Evolutionary conservation across 2,113 vertebrate genomes (phyloP), one percentile per base, ranked within the genome.

Genomic region (Atractosteus spatula): DNA sequence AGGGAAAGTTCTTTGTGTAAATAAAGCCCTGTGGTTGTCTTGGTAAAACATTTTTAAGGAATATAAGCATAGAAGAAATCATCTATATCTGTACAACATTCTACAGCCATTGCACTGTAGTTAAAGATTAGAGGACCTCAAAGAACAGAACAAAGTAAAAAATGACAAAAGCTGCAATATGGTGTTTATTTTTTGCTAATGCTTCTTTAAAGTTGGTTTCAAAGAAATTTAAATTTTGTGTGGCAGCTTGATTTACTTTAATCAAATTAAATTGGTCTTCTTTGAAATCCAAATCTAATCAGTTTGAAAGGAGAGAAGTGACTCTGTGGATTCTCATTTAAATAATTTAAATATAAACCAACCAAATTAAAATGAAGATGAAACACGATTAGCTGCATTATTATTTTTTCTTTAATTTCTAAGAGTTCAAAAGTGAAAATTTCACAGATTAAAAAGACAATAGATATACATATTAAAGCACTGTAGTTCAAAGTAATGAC

Each of bases 281-380:
- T 84, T 77, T 73, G 76, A 80, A 79, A 82, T 82, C 63, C 71
- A 79, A 82, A 74, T 66, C 71, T 62, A 72, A 77, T 80, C 78
- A 76, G 72, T 74, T 82, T 69, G 75, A 77, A 71, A 66, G 7
- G 56, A 61, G 44, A 47, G 69, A 43, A 70, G 55, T 69, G 42
- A 42, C 74, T 63, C 55, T 7, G 63, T 47, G 44, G 43, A 74
- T 75, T 75, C 68, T 80, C 62, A 82, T 82, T 82, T 74, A 67
- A 78, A 81, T 72, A 65, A 82, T 82, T 82, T 74, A 67, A 78
- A 81, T 72, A 71, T 54, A 82, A 78, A 77, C 78, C 71, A 69
- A 69, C 74, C 56, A 71, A 74, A 80, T 74, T 65, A 57, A 78
- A 80, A 74, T 78, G 64, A 70, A 78, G 78, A 80, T 72, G 72